Conservation (phyloP, 92 coral and sea anemone genomes). For the Epizoanthus scotinus region DNA sequence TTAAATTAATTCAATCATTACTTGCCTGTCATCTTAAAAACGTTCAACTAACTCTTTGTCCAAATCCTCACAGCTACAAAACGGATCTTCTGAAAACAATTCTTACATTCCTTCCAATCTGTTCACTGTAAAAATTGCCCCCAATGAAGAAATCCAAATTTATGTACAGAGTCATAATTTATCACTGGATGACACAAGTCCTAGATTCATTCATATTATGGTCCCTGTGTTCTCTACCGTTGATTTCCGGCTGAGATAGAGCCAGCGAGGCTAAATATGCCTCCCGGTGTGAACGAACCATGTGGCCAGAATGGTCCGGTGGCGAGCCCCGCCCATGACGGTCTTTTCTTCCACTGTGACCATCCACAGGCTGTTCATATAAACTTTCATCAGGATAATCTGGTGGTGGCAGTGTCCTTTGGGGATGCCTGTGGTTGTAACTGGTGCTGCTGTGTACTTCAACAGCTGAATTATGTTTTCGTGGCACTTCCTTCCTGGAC, state of each 20-base stretch:
- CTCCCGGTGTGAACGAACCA: slow-evolving; percentile 86
- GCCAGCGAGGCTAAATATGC: slow-evolving; percentile 87
- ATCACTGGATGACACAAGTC: slow-evolving; percentile 72
- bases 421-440: slow-evolving; percentile 43
- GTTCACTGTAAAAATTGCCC: too few species aligned
- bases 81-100: too few species aligned
- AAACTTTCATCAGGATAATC: slow-evolving; percentile 51
- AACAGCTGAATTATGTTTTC: slow-evolving; percentile 34
- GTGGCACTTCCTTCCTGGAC: slow-evolving; percentile 18
- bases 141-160: neutral
- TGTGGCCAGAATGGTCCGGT: slow-evolving; percentile 50
- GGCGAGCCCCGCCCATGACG: neutral
- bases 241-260: slow-evolving; percentile 38
- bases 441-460: slow-evolving; percentile 35
- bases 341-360: slow-evolving; percentile 5
- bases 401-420: slow-evolving; percentile 40
- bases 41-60: too few species aligned
- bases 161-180: too few species aligned
- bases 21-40: too few species aligned
- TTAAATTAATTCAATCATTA: too few species aligned
- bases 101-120: too few species aligned
- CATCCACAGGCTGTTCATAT: slow-evolving; percentile 80
- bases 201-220: slow-evolving; percentile 57
- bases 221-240: slow-evolving; percentile 19
- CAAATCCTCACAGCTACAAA: too few species aligned